These are phyloP conservation scores for Zaprionus camerounensis DNA, from an alignment of 1,140 invertebrate genomes.

Conservation along the genomic window DNA sequence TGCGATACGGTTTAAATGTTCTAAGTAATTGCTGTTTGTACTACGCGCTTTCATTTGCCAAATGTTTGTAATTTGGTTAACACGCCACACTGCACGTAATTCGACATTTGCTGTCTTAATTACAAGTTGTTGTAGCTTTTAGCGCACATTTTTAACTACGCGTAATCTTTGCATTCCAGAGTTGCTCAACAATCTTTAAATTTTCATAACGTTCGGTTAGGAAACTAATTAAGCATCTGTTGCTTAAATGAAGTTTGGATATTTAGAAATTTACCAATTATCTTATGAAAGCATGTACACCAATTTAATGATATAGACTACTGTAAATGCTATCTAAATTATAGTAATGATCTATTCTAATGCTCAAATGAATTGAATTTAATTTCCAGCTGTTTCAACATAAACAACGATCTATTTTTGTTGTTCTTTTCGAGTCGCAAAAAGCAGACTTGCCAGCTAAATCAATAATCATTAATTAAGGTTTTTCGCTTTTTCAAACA, in stretches of 20 bases:
- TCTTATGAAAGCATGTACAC: not conserved
- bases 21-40: conserved; percentile 44
- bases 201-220: no score
- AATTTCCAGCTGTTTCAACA: not conserved
- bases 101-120: conserved; percentile 26
- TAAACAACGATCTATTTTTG: not conserved
- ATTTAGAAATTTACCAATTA: not conserved
- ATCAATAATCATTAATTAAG: conserved; percentile 14
- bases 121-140: conserved; percentile 31
- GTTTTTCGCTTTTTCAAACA: not conserved
- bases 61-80: conserved; percentile 45
- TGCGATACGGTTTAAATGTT: conserved; percentile 26
- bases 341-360: not conserved
- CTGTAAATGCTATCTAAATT: not conserved
- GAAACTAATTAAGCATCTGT: not conserved
- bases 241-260: not conserved
- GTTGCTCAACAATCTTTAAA: no score
- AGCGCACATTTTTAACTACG: no score
- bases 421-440: not conserved
- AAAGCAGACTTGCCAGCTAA: conserved; percentile 9
- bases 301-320: not conserved
- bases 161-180: no score
- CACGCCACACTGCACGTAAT: conserved; percentile 10
- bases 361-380: not conserved
- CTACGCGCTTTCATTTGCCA: conserved; percentile 15